Evolutionary conservation across 2,113 vertebrate species (phyloP).

Genomic region (Pollachius pollachius): DNA sequence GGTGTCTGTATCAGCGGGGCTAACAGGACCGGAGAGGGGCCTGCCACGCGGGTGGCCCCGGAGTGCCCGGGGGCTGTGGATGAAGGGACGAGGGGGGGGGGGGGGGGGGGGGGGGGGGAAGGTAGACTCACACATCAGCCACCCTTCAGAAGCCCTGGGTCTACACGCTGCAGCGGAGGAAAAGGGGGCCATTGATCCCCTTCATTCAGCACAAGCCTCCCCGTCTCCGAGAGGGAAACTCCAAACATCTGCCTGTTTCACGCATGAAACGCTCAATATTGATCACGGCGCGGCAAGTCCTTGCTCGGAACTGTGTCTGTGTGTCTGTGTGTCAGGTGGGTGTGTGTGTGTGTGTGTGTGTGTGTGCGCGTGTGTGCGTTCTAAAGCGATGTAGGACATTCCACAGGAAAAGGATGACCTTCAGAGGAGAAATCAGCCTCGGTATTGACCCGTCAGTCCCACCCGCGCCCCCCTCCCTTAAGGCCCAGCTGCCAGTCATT

Average conservation of each 20-base stretch:
- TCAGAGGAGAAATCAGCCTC: conserved; percentile 53
- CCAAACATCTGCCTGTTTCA: conserved; percentile 95
- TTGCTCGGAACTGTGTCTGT: conserved; percentile 62
- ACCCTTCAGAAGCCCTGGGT: conserved; percentile 56
- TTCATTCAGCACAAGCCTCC: conserved; percentile 78
- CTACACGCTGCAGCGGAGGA: conserved; percentile 51
- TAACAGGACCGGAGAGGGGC: conserved; percentile 67
- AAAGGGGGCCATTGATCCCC: conserved; percentile 85
- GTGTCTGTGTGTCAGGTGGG: conserved; percentile 20
- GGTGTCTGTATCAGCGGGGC: conserved; percentile 60
- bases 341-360: conserved; percentile 42
- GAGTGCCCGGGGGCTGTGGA: conserved; percentile 10
- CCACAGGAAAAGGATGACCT: conserved; percentile 57
- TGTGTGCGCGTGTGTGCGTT: conserved; percentile 49
- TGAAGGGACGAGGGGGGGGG: background rate
- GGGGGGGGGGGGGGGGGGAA: background rate
- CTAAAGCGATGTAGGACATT: conserved; percentile 71
- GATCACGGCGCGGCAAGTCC: conserved; percentile 85
- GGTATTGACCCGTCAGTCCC: conserved; percentile 58
- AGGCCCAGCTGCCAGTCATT: conserved; percentile 37
- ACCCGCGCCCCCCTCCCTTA: conserved; percentile 29
- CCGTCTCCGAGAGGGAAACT: conserved; percentile 84
- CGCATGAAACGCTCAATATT: conserved; percentile 95
- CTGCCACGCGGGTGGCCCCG: conserved; percentile 49
- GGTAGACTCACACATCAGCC: conserved; percentile 35